Percentiles rank a stretch among this genome's conserved stretches.
phyloP scores from a whole-genome alignment of 2,797 vertebrate species.

The Pelochelys cantorii region DNA sequence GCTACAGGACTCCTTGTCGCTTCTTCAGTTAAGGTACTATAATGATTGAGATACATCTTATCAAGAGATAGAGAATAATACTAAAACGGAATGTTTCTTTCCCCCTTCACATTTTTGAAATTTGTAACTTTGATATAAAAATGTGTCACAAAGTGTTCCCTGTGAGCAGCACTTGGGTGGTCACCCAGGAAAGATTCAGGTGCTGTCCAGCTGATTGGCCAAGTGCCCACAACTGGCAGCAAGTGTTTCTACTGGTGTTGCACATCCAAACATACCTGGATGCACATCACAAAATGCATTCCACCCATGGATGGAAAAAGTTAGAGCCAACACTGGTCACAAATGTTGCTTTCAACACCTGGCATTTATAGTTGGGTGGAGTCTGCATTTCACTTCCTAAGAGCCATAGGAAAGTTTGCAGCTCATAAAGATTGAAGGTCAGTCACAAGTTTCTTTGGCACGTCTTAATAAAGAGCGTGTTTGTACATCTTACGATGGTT shows the following conservation, averaged over 20 bases:
- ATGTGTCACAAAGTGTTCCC: not conserved
- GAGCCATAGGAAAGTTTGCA: slow-evolving; percentile 28
- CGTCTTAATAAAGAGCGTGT: slow-evolving; percentile 26
- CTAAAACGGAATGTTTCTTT: not conserved
- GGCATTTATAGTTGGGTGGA: not conserved
- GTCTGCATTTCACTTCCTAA: not conserved
- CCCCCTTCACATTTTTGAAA: not conserved
- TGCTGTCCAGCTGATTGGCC: too few species aligned
- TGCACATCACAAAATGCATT: too few species aligned
- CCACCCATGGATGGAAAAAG: too few species aligned
- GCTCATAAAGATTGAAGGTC: slow-evolving; percentile 14
- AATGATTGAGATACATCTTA: not conserved
- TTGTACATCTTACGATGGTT: slow-evolving; percentile 20
- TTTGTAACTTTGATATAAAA: not conserved
- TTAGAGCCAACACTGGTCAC: too few species aligned
- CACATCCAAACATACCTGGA: not conserved
- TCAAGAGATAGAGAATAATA: not conserved
- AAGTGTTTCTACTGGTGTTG: not conserved
- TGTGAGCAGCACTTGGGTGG: too few species aligned
- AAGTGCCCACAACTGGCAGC: too few species aligned
- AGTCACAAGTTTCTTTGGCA: slow-evolving; percentile 28
- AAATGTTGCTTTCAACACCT: not conserved
- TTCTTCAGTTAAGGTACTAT: too few species aligned
- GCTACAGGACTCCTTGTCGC: too few species aligned
- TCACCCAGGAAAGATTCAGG: too few species aligned